A percentile compares a stretch with the other conserved stretches of the same genome.
Conservation (phyloP, 2,113 vertebrate genomes). For the Centrocercus urophasianus region DNA sequence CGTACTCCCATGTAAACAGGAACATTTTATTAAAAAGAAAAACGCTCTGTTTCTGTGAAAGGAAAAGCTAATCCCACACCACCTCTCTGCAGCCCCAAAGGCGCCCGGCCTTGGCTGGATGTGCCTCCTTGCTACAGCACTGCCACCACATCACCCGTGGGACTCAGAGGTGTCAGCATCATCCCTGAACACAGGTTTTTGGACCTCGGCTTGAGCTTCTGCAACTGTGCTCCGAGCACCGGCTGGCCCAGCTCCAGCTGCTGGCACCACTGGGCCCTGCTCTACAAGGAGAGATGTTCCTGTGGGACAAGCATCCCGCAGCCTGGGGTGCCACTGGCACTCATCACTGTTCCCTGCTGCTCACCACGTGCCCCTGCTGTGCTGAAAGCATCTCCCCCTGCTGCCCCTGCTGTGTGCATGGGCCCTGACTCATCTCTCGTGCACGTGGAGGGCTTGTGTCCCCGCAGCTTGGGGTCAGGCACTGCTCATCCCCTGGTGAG, state of each 20-base stretch:
- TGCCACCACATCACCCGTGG: fast-evolving
- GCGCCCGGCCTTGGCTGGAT: neutral
- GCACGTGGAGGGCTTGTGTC: neutral
- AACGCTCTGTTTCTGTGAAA: neutral
- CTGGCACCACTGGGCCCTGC: neutral
- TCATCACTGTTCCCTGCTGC: no score
- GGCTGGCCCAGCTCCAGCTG: neutral
- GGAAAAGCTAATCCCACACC: neutral
- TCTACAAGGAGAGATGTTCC: neutral
- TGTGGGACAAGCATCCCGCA: fast-evolving
- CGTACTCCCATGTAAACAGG: neutral
- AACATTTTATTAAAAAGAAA: conserved; percentile 33
- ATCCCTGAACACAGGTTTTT: fast-evolving
- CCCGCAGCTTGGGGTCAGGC: neutral
- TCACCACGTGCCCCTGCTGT: neutral
- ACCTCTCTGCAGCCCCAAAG: neutral
- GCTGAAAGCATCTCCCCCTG: neutral
- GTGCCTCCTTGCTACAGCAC: fast-evolving
- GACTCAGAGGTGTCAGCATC: neutral
- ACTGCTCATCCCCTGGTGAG: neutral
- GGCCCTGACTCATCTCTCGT: neutral
- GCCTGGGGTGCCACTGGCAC: neutral
- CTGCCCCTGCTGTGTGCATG: neutral
- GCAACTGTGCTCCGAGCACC: fast-evolving
- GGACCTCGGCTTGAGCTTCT: neutral